Conservation (phyloP, 2,797 vertebrate genomes). For the Lophotriccus pileatus region DNA sequence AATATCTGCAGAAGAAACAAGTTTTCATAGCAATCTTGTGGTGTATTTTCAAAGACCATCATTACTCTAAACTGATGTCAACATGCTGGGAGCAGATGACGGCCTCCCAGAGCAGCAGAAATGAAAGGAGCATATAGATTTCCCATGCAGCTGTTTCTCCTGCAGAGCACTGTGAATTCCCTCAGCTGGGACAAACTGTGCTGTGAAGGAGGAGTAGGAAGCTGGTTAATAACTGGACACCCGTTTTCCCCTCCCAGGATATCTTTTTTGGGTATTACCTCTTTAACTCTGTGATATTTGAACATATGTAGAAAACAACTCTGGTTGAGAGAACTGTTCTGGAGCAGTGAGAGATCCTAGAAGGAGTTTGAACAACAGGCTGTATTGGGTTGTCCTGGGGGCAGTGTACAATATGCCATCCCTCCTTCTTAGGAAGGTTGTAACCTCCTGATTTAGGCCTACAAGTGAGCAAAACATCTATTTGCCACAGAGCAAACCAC, state of each 20-base stretch:
- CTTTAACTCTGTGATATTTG: background rate
- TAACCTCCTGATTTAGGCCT: background rate
- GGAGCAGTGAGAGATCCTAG: background rate
- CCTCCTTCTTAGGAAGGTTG: background rate
- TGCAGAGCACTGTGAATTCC: background rate
- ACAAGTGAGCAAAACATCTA: background rate
- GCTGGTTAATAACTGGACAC: background rate
- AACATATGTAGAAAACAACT: background rate
- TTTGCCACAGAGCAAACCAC: background rate
- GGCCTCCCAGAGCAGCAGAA: background rate
- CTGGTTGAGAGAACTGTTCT: background rate
- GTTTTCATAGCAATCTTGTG: background rate
- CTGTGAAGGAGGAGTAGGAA: background rate
- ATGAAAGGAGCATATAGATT: background rate
- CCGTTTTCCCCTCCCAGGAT: rapidly evolving
- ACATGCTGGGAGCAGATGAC: background rate
- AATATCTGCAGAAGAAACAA: background rate
- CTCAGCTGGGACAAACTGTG: background rate
- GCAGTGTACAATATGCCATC: background rate
- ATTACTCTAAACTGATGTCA: background rate
- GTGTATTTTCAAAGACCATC: background rate
- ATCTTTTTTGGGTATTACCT: background rate
- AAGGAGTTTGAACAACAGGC: background rate
- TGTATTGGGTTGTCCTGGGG: background rate
- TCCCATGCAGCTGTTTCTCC: background rate